Base-by-base conservation (phyloP, 2,888 invertebrate species). In the Quadroppia sp. region DNA sequence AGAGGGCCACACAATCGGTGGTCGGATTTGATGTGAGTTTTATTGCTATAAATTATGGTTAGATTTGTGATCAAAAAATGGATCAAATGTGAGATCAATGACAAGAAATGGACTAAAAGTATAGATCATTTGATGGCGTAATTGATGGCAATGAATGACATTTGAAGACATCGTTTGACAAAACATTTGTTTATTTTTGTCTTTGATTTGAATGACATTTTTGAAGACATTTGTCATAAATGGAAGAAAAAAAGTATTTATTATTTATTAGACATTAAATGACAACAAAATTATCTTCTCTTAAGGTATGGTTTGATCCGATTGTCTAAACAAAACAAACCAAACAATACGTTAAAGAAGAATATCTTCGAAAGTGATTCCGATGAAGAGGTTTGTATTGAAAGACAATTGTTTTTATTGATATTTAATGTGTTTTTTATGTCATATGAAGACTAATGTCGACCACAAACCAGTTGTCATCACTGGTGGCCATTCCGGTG, bases 311-410 rank as follows among this genome's bases (percentile, higher is more conserved):
- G 72, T 15, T 13, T 75, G 25, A 67, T 75, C 23, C 74, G 71
- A 59, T 32, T 74, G 20, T 71, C 74, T 2, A 75, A 70, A 50
- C 42, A 42, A 23, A 30, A 53, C 25, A 71, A 74, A 75, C 40
- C 61, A 17, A 45, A 32, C 20, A 61, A 48, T 36, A 48, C 56
- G 30, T 11, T 72, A 32, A 75, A 74, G 67, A 32, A 40, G 17
- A 72, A 69, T 11, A 40, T 75, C 1, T 75, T 74, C 71, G 73
- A 71, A n/a, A 67, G 86, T 87, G 2, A 86, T 87, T 81, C 81
- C 88, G 64, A 84, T 87, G 64, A 90, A 25, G 56, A 56, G 2
- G 67, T 61, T 17, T 17, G n/a, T n/a, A n/a, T n/a, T n/a, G n/a
- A n/a, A n/a, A n/a, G n/a, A n/a, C n/a, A n/a, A n/a, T n/a, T n/a